Conservation (phyloP, 2,888 invertebrate genomes). For the Pseudeuparius sepicola region DNA sequence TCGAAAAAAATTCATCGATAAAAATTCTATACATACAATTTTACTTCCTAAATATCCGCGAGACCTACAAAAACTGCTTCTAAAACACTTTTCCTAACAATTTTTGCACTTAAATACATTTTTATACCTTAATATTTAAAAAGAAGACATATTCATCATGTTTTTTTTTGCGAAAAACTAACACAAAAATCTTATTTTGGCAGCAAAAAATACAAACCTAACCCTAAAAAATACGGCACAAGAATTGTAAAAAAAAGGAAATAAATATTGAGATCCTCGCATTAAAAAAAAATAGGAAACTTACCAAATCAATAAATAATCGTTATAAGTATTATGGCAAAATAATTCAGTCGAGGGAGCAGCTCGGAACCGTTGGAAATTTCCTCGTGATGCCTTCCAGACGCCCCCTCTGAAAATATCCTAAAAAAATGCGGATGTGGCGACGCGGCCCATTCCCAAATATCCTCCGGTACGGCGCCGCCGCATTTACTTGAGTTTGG, state of each 20-base stretch:
- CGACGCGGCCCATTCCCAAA: slow-evolving; percentile 1
- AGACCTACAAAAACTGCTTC: too few species aligned
- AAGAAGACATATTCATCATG: neutral
- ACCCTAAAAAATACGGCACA: slow-evolving; percentile 4
- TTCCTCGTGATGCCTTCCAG: too few species aligned
- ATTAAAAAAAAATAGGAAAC: neutral
- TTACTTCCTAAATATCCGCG: too few species aligned
- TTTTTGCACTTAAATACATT: too few species aligned
- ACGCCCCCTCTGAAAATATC: too few species aligned
- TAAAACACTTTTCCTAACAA: too few species aligned
- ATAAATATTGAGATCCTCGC: neutral
- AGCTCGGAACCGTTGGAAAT: neutral
- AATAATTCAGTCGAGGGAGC: neutral
- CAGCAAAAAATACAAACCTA: neutral
- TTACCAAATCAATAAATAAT: too few species aligned
- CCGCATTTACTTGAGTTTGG: slow-evolving; percentile 36
- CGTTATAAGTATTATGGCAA: too few species aligned
- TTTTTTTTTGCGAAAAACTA: too few species aligned
- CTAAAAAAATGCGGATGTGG: too few species aligned
- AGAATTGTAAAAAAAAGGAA: slow-evolving; percentile 5
- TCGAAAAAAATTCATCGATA: too few species aligned
- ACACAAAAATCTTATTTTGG: neutral
- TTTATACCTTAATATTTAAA: slow-evolving; percentile 1
- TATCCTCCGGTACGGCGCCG: neutral
- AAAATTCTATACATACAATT: too few species aligned